These are phyloP conservation scores for Pachyrhynchus sulphureomaculatus DNA, from an alignment of 1,140 invertebrate species.

Conservation along the genomic window DNA sequence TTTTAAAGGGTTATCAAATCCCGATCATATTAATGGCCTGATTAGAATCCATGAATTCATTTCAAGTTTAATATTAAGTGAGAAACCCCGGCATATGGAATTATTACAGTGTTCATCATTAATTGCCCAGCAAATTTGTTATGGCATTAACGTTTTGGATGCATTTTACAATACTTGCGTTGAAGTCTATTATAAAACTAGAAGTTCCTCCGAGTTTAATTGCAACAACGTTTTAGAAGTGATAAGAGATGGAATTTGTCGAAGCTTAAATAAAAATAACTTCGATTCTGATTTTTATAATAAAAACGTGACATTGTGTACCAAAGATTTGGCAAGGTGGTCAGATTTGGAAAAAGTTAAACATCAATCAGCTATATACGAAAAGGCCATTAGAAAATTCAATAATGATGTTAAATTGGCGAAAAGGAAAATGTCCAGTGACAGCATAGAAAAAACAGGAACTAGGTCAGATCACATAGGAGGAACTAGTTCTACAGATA, in stretches of 20 bases:
- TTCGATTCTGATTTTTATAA: slow-evolving; percentile 10
- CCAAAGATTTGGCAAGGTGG: slow-evolving; percentile 39
- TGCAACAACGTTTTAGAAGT: slow-evolving; percentile 42
- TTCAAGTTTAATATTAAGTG: slow-evolving; percentile 48
- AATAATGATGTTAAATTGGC: neutral
- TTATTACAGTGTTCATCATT: slow-evolving; percentile 65
- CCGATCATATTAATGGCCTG: slow-evolving; percentile 52
- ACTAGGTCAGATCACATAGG: neutral
- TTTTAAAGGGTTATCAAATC: slow-evolving; percentile 54
- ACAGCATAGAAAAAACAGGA: neutral
- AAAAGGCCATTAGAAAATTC: neutral
- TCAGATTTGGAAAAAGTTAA: slow-evolving; percentile 46
- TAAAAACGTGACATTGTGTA: slow-evolving; percentile 39
- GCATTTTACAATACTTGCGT: slow-evolving; percentile 61
- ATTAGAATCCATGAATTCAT: slow-evolving; percentile 57
- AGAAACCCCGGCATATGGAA: slow-evolving; percentile 60
- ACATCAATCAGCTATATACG: slow-evolving; percentile 42
- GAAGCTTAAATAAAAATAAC: slow-evolving; percentile 3
- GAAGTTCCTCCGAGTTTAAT: slow-evolving; percentile 56
- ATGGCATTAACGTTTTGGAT: slow-evolving; percentile 57
- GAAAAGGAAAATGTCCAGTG: neutral
- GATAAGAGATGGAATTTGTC: slow-evolving; percentile 37
- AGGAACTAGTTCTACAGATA: neutral
- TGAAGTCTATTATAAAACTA: slow-evolving; percentile 69
- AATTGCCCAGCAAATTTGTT: slow-evolving; percentile 62